Percentiles rank a stretch among this genome's conserved stretches.
phyloP scores from a whole-genome alignment of 1,140 invertebrate species.

The Muscidifurax raptorellus region DNA sequence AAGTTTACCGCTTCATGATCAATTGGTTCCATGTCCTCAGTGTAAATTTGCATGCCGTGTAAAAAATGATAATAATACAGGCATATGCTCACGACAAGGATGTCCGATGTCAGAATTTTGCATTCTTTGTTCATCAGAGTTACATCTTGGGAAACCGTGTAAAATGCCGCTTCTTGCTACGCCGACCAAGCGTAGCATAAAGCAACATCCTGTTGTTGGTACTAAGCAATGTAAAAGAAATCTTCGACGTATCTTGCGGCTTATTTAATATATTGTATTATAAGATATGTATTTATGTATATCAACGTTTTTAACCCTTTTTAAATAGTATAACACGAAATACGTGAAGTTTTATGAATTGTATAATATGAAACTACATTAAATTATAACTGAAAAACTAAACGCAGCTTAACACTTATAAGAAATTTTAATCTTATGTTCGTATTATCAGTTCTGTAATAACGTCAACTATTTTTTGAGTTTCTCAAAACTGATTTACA shows the following conservation, averaged over 20 bases:
- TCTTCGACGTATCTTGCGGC: conserved; percentile 65
- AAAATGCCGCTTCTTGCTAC: conserved; percentile 70
- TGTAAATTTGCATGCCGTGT: conserved; percentile 71
- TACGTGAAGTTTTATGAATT: too few species aligned
- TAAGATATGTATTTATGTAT: background rate
- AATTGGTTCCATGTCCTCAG: conserved; percentile 68
- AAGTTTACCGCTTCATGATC: conserved; percentile 66
- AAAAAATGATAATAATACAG: conserved; percentile 67
- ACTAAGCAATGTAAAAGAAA: conserved; percentile 72
- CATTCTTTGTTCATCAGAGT: conserved; percentile 67
- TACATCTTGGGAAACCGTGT: conserved; percentile 66
- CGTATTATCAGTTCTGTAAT: too few species aligned
- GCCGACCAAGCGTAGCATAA: conserved; percentile 68
- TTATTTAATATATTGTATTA: conserved; percentile 5
- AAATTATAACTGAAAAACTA: too few species aligned
- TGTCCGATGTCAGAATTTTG: conserved; percentile 70
- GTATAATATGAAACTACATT: too few species aligned
- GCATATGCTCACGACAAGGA: conserved; percentile 68
- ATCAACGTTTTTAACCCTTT: background rate
- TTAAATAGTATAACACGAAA: too few species aligned
- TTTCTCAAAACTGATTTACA: too few species aligned
- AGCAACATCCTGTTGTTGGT: conserved; percentile 66
- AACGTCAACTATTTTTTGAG: too few species aligned
- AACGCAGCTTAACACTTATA: too few species aligned
- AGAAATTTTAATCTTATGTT: too few species aligned